Evolutionary conservation across 1,140 invertebrate species (phyloP).

Genomic region (Frieseomelitta varia): DNA sequence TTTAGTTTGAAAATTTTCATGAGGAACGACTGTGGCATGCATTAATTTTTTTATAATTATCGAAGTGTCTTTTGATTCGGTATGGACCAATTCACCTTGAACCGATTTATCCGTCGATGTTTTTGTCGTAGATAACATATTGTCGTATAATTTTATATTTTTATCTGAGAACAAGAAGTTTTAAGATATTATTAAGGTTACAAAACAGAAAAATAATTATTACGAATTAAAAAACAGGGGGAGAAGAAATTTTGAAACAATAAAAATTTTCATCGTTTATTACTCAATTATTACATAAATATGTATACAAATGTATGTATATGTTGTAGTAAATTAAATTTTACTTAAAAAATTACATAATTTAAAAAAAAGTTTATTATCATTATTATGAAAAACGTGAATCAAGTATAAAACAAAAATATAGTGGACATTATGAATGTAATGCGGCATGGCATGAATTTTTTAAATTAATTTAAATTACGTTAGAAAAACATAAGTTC

Average conservation of each 20-base stretch:
- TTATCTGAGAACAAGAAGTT: neutral
- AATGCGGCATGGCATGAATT: neutral
- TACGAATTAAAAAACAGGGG: neutral
- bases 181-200: neutral
- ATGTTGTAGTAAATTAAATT: no score
- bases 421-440: neutral
- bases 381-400: neutral
- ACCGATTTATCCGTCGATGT: neutral
- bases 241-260: neutral
- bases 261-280: neutral
- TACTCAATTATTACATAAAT: no score
- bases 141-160: neutral
- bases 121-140: neutral
- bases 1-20: neutral
- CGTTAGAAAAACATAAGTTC: neutral
- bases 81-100: neutral
- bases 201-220: neutral
- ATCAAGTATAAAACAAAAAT: neutral
- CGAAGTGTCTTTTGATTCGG: neutral
- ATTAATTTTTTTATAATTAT: neutral
- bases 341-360: neutral
- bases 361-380: neutral
- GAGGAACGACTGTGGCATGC: neutral
- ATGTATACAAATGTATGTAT: no score
- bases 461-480: neutral